Percentiles rank a stretch among this genome's conserved stretches.
These are phyloP conservation scores for Galbula dea DNA, from an alignment of 2,113 vertebrate genomes.

Conservation along the genomic window DNA sequence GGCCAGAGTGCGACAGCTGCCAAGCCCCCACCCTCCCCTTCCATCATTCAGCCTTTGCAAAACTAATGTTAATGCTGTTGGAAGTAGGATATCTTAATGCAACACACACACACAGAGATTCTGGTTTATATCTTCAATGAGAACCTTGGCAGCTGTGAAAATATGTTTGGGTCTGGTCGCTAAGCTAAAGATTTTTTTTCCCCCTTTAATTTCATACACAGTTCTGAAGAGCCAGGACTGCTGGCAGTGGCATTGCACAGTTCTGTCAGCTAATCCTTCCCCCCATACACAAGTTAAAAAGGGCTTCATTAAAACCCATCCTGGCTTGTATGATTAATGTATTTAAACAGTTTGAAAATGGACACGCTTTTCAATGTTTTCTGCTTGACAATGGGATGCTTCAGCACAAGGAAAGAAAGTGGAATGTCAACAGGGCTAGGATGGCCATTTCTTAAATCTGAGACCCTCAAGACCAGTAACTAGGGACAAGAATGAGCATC, in stretches of 20 bases:
- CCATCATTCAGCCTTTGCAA: not conserved
- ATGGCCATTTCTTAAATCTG: constrained; percentile 39
- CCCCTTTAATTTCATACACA: constrained; percentile 13
- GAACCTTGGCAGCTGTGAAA: constrained; percentile 55
- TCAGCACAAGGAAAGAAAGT: constrained; percentile 29
- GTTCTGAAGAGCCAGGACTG: constrained; percentile 13
- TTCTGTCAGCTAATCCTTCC: constrained; percentile 2
- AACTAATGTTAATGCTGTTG: not conserved
- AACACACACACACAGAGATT: constrained; percentile 13
- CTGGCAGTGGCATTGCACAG: constrained; percentile 46
- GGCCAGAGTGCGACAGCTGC: not conserved
- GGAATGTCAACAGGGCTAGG: constrained; percentile 4
- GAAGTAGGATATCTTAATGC: not conserved
- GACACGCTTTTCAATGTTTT: constrained; percentile 27
- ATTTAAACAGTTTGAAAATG: constrained; percentile 45
- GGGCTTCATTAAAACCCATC: constrained; percentile 35
- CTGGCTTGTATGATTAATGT: not conserved
- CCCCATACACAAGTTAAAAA: not conserved
- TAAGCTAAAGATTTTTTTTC: constrained; percentile 29
- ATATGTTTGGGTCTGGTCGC: constrained; percentile 28
- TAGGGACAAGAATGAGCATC: not conserved
- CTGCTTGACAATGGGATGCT: constrained; percentile 6
- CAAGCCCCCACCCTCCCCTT: not conserved
- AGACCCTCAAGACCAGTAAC: not conserved
- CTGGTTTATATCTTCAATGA: constrained; percentile 57